These are phyloP conservation scores for Anadara kagoshimensis DNA, from an alignment of 1,140 invertebrate genomes.

Conservation along the genomic window DNA sequence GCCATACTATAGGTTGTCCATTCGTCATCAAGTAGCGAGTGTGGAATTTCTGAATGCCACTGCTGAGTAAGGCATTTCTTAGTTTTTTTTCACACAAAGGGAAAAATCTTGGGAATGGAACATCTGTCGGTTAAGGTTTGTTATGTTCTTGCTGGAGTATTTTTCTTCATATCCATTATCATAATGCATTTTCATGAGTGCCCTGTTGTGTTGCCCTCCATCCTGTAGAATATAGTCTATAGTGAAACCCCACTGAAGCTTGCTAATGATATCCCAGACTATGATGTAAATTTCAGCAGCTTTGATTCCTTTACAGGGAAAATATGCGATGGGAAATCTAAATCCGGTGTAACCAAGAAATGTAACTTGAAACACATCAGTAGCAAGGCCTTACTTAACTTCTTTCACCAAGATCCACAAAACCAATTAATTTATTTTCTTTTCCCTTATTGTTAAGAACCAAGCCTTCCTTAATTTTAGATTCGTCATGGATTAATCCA, in stretches of 20 bases:
- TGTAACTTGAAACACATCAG: constrained; percentile 24
- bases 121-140: not conserved
- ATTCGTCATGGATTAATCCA: constrained; percentile 23
- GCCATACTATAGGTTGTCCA: constrained; percentile 7
- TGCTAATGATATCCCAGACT: constrained; percentile 11
- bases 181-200: constrained; percentile 20
- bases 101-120: constrained; percentile 15
- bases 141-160: not conserved
- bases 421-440: constrained; percentile 17
- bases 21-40: constrained; percentile 1
- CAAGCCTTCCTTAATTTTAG: constrained; percentile 15
- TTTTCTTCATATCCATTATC: not conserved
- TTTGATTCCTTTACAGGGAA: constrained; percentile 3
- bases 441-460: constrained; percentile 28
- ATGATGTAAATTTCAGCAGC: constrained; percentile 10
- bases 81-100: constrained; percentile 26
- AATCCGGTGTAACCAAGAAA: constrained; percentile 27
- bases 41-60: constrained; percentile 5
- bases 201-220: constrained; percentile 16
- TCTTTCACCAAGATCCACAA: constrained; percentile 15
- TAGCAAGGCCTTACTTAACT: not conserved
- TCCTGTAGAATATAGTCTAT: constrained; percentile 25
- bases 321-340: constrained; percentile 16
- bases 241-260: constrained; percentile 3
- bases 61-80: constrained; percentile 15